These are phyloP conservation scores for Artibeus lituratus DNA, from an alignment of 2,797 vertebrate species.

Conservation along the genomic window DNA sequence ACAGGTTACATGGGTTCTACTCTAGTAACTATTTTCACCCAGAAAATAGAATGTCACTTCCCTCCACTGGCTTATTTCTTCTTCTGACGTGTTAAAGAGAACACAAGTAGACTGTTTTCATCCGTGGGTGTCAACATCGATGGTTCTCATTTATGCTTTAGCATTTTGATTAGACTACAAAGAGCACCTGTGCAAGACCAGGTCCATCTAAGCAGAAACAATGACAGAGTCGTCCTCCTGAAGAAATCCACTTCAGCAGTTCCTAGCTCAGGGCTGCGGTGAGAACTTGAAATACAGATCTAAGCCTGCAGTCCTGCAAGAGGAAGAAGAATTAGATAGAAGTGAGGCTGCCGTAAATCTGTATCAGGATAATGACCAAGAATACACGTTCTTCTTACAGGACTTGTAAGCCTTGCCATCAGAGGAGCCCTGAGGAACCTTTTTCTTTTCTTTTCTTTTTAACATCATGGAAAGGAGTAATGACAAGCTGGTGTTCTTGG, in stretches of 20 bases:
- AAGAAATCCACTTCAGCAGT: not conserved
- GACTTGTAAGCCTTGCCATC: not conserved
- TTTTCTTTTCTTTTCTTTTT: slow-evolving; percentile 1
- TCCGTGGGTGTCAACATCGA: not conserved
- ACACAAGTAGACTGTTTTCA: not conserved
- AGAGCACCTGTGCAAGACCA: not conserved
- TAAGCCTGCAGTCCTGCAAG: not conserved
- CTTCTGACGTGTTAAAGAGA: not conserved
- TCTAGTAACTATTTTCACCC: not conserved
- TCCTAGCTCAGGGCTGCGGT: not conserved
- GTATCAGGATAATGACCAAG: not conserved
- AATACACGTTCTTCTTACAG: not conserved
- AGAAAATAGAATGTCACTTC: not conserved
- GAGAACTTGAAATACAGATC: not conserved
- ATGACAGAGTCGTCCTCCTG: not conserved
- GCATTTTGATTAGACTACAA: not conserved
- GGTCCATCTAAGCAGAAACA: not conserved
- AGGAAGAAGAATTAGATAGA: not conserved
- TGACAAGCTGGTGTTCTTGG: slow-evolving; percentile 15
- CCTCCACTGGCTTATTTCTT: not conserved
- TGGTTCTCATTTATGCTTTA: not conserved
- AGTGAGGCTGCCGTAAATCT: not conserved
- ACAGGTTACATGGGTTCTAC: not conserved
- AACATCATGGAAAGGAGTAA: slow-evolving; percentile 23
- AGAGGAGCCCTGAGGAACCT: not conserved